Conservation (phyloP, 2,888 invertebrate genomes). For the Cheilosia impressa region DNA sequence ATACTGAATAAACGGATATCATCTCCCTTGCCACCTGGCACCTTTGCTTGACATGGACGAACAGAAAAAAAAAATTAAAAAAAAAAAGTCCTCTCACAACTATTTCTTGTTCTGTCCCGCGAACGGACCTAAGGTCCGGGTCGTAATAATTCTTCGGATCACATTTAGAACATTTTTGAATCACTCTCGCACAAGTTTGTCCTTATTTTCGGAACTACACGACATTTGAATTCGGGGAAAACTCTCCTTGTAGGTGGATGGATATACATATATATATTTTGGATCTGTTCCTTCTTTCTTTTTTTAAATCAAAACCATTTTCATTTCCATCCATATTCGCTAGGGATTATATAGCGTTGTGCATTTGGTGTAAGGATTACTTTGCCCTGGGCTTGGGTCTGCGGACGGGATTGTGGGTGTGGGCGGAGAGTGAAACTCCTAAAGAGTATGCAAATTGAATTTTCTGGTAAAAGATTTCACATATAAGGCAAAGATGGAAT, state of each 20-base stretch:
- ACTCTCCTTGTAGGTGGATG: constrained; percentile 4
- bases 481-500: constrained; percentile 25
- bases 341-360: constrained; percentile 39
- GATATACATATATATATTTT: not conserved
- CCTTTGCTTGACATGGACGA: constrained; percentile 46
- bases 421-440: constrained; percentile 24
- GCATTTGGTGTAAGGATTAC: constrained; percentile 32
- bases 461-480: constrained; percentile 53
- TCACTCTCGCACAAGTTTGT: constrained; percentile 44
- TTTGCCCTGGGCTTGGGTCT: constrained; percentile 50
- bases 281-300: not conserved
- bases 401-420: not conserved
- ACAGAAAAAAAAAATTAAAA: no score
- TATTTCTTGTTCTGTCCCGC: not conserved
- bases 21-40: constrained; percentile 52
- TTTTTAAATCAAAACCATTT: constrained; percentile 52
- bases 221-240: constrained; percentile 16
- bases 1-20: constrained; percentile 65
- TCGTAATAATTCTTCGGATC: constrained; percentile 46
- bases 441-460: constrained; percentile 66
- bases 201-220: constrained; percentile 27
- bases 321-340: constrained; percentile 44
- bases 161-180: constrained; percentile 38
- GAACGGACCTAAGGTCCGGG: constrained; percentile 15
- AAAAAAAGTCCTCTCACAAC: constrained; percentile 3